Evolutionary conservation across 2,113 vertebrate species (phyloP).

Genomic region (Callaeas wilsoni): DNA sequence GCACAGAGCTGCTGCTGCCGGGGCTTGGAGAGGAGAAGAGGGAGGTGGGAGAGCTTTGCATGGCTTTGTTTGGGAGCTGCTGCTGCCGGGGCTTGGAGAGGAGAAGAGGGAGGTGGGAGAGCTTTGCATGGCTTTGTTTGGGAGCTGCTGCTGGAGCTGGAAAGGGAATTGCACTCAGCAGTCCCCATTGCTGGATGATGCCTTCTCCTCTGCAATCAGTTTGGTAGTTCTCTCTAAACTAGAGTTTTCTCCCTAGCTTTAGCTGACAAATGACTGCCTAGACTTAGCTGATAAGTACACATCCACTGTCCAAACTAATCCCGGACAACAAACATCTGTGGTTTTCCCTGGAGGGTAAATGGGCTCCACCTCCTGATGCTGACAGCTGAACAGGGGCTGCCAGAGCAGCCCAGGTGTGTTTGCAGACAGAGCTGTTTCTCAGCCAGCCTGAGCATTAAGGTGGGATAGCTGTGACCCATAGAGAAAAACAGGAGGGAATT

Average conservation of each 20-base stretch:
- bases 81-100: background rate
- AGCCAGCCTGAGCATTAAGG: background rate
- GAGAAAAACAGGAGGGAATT: background rate
- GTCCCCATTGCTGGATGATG: fast-evolving
- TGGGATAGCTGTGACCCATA: background rate
- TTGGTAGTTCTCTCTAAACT: background rate
- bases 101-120: background rate
- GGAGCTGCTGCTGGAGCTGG: background rate
- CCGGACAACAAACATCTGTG: background rate
- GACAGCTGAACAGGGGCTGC: background rate
- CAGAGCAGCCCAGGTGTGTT: background rate
- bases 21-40: background rate
- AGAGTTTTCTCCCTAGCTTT: background rate
- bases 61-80: background rate
- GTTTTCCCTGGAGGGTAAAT: background rate
- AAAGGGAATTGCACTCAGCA: background rate
- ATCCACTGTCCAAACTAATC: background rate
- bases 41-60: background rate
- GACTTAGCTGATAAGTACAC: background rate
- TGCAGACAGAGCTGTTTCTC: background rate
- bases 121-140: background rate
- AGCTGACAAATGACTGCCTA: background rate
- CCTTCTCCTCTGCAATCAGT: background rate
- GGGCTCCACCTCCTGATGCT: background rate
- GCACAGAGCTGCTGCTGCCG: background rate